These are phyloP conservation scores for Philhelius pedissequus DNA, from an alignment of 2,888 invertebrate species.

Conservation along the genomic window DNA sequence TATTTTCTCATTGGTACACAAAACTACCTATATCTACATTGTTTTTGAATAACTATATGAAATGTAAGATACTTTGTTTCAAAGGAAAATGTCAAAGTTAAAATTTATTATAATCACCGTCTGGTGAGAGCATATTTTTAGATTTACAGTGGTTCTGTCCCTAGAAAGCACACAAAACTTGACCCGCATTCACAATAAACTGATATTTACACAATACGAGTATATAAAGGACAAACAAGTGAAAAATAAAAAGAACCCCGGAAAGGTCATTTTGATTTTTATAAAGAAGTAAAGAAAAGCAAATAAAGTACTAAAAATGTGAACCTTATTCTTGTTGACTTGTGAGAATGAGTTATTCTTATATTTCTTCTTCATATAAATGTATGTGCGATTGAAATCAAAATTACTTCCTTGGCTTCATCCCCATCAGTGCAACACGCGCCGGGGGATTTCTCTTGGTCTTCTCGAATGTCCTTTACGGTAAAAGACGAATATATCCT, in stretches of 20 bases:
- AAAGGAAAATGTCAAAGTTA: conserved; percentile 35
- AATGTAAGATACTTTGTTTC: not conserved
- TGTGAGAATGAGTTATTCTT: too few species aligned
- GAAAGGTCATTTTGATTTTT: not conserved
- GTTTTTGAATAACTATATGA: not conserved
- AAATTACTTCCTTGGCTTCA: conserved; percentile 31
- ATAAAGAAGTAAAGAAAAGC: not conserved
- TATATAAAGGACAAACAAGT: not conserved
- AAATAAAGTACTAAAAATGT: conserved; percentile 33
- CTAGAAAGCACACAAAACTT: not conserved
- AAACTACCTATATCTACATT: too few species aligned
- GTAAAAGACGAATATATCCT: conserved; percentile 61
- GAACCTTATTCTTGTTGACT: conserved; percentile 34
- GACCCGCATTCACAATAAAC: conserved; percentile 20
- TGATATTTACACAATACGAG: not conserved
- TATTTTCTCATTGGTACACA: too few species aligned
- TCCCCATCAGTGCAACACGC: conserved; percentile 1
- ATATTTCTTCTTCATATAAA: not conserved
- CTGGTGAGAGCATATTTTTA: conserved; percentile 37
- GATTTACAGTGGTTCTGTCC: not conserved
- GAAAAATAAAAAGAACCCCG: not conserved
- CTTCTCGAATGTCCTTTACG: conserved; percentile 26
- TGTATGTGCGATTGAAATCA: conserved; percentile 17
- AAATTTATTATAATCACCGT: conserved; percentile 54
- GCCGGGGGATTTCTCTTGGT: too few species aligned